Evolutionary conservation across 1,140 invertebrate genomes (phyloP), one percentile per base, ranked within the genome.

Genomic region (Saxidomus purpurata): DNA sequence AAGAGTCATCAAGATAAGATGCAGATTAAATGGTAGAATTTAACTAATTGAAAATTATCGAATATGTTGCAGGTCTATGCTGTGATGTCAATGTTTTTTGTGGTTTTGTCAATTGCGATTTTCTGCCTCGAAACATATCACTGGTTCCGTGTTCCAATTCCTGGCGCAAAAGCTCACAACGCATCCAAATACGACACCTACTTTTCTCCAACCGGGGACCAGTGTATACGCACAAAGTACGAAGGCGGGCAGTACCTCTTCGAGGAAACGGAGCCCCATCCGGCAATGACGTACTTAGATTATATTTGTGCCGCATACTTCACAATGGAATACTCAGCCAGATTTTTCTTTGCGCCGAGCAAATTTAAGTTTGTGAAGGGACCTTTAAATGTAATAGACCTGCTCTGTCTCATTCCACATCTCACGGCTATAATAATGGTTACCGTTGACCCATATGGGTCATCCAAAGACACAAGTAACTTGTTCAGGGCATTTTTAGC

Each of bases 101-200:
- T 95, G 0, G 83, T 94, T 40, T 79, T 95, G 55, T 95, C 95
- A 0, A 95, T 95, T 87, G 94, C 84, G 17, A 92, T 94, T 31
- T 95, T 95, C 92, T 93, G 93, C 71, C 87, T 95, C 86, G 95
- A 95, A 74, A 95, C 95, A 0, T 95, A 95, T 83, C 63, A 90
- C 6, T 89, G 86, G 90, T 95, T 95, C 90, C 91, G 93, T 0
- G 92, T 94, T 36, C 86, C 92, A 0, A 83, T 91, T 2, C 83
- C 90, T 0, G 92, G 91, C 55, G 90, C 89, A 25, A 92, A 86
- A 19, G 28, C 61, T 22, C 85, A 84, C 55, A 87, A 94, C 91
- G 4, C 79, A 28, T 28, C 36, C 49, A 36, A 49, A 85, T 59
- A 59, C 63, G 40, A 87, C 61, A 74, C 25, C n/a, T 77, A 63